Percentiles rank a stretch among this genome's conserved stretches.
Conservation (phyloP, 2,888 invertebrate genomes). For the Agrochola lychnidis region DNA sequence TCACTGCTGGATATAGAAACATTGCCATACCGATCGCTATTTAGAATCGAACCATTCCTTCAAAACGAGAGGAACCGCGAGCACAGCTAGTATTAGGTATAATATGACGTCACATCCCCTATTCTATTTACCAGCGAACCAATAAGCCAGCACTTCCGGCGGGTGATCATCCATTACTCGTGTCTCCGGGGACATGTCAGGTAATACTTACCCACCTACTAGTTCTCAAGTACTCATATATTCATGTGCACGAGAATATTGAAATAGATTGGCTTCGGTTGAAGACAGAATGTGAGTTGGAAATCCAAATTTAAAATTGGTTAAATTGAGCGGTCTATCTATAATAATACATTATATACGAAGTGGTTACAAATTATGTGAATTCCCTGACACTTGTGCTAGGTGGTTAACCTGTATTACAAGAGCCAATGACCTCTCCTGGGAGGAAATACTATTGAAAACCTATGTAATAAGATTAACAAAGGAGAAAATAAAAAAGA, state of each 20-base stretch:
- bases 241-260: slow-evolving; percentile 13
- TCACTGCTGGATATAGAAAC: neutral
- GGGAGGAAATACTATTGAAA: too few species aligned
- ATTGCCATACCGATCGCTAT: neutral
- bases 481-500: too few species aligned
- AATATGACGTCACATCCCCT: slow-evolving; percentile 7
- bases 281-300: neutral
- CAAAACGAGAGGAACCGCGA: neutral
- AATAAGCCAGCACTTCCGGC: slow-evolving; percentile 47
- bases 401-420: too few species aligned
- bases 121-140: slow-evolving; percentile 12
- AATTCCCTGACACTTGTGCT: too few species aligned
- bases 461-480: too few species aligned
- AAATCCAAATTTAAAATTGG: neutral
- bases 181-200: slow-evolving; percentile 29
- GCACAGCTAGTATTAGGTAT: neutral
- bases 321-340: neutral
- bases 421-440: too few species aligned
- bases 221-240: slow-evolving; percentile 8
- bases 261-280: slow-evolving; percentile 15
- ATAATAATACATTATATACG: too few species aligned
- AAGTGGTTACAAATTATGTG: too few species aligned
- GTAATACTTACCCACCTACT: neutral
- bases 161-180: slow-evolving; percentile 52
- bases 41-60: neutral